Evolutionary conservation across 2,113 vertebrate species (phyloP).

Genomic region (Hiodon tergisus): DNA sequence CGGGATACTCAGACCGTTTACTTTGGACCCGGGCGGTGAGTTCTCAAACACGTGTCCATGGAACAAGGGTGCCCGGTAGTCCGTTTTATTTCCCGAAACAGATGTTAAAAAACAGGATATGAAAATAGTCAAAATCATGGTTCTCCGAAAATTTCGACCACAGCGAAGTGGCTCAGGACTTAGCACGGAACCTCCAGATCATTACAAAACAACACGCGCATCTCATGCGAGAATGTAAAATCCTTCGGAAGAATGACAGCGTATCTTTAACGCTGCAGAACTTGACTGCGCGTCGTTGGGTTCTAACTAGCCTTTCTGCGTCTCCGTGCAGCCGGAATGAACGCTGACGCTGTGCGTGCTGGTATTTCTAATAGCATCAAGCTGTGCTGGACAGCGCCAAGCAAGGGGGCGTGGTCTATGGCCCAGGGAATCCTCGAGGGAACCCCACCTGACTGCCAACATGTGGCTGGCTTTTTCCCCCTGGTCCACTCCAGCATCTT

Average conservation of each 20-base stretch:
- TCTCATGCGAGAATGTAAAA: not conserved
- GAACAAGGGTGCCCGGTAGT: constrained; percentile 64
- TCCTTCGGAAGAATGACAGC: not conserved
- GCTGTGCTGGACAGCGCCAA: constrained; percentile 58
- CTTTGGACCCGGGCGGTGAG: constrained; percentile 70
- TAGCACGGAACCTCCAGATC: not conserved
- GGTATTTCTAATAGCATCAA: constrained; percentile 49
- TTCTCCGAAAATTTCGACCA: constrained; percentile 38
- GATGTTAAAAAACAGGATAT: constrained; percentile 49
- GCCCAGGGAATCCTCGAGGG: constrained; percentile 44
- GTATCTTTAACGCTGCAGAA: constrained; percentile 38
- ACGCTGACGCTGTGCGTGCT: constrained; percentile 47
- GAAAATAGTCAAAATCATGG: constrained; percentile 60
- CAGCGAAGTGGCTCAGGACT: constrained; percentile 31
- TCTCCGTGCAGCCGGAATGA: constrained; percentile 47
- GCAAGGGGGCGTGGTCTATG: constrained; percentile 39
- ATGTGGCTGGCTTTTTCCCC: no score
- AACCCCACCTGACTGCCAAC: constrained; percentile 15
- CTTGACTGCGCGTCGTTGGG: constrained; percentile 44
- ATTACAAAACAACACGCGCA: not conserved
- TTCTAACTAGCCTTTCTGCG: constrained; percentile 43
- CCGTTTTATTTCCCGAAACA: constrained; percentile 52
- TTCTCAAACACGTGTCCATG: constrained; percentile 77
- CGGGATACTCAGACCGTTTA: constrained; percentile 73
- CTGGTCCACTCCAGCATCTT: no score